Base-by-base conservation (phyloP, 2,888 invertebrate species). In the Drosophila hamatofila region DNA sequence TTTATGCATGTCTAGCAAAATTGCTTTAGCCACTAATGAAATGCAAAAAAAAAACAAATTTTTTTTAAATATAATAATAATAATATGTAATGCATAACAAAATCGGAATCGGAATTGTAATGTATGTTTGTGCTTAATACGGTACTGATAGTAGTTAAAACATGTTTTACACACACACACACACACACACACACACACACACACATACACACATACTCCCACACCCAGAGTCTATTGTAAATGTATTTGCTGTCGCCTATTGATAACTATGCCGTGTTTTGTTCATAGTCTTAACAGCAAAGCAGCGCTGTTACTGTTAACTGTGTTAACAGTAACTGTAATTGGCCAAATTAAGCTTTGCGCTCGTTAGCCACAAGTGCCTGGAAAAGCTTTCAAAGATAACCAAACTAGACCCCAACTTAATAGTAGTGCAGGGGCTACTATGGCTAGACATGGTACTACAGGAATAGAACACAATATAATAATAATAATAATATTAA, bases 301-400 rank as follows among this genome's bases (percentile, higher is more conserved):
- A 69, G 64, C 69, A 44, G 57, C 21, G 14, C 48, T 51, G 33
- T 30, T 42, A 8, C 35, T 54, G 44, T 35, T 62, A 62, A 35
- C 12, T 51, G 39, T 33, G 44, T 44, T 46, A 18, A 16, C 41
- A 23, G 72, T 48, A 57, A 57, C 57, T 60, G 30, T 54, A 42
- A 59, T 54, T 42, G 64, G 56, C 54, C 55, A 64, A 65, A 65
- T 62, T 62, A 37, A 54, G 75, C 75, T 59, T 71, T 75, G 78
- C 75, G 49, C 75, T 54, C 71, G 78, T 69, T 69, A 78, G 87
- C 88, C 83, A 84, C 73, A 87, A 84, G 83, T 84, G 83, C 88
- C 83, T 84, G 75, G 30, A 67, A 61, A 80, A 66, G 78, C 75
- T 78, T 78, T 72, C 72, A 69, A 78, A 78, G 79, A 78, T 60